Percentiles rank a stretch among this genome's conserved stretches.
Conservation (phyloP, 2,113 vertebrate species). For the Eulacestoma nigropectus region DNA sequence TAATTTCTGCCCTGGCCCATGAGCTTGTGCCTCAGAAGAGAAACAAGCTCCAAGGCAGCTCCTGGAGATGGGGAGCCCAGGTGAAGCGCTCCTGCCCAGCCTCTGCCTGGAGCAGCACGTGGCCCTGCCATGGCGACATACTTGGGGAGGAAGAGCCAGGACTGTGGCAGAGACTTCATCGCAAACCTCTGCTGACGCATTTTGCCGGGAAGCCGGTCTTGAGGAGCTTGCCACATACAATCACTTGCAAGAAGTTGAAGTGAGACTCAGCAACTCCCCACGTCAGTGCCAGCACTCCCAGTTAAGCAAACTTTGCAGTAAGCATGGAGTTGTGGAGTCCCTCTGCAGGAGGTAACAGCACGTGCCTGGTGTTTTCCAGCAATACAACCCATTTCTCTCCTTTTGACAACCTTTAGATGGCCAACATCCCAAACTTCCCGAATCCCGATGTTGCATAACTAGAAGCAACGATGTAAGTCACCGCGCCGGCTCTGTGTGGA, state of each 20-base stretch:
- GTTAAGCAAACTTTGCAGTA: background rate
- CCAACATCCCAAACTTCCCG: constrained; percentile 1
- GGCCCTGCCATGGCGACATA: background rate
- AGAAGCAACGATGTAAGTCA: background rate
- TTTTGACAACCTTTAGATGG: background rate
- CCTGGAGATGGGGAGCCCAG: background rate
- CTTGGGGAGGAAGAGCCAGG: background rate
- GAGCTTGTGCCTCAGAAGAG: background rate
- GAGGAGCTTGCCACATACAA: rapidly evolving
- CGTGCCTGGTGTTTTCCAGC: background rate
- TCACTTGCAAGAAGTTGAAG: constrained; percentile 4
- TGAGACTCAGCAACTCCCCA: background rate
- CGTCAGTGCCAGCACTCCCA: background rate
- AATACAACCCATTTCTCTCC: background rate
- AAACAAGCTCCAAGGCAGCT: background rate
- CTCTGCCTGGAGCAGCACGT: background rate
- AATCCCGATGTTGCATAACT: background rate
- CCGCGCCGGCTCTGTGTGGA: rapidly evolving
- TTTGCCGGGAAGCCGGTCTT: rapidly evolving
- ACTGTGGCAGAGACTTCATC: background rate
- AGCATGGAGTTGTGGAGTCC: background rate
- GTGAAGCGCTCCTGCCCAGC: background rate
- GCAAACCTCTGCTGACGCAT: background rate
- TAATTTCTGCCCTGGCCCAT: background rate
- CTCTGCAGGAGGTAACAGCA: background rate